These are phyloP conservation scores for Melanargia galathea DNA, from an alignment of 2,888 invertebrate genomes.

Conservation along the genomic window DNA sequence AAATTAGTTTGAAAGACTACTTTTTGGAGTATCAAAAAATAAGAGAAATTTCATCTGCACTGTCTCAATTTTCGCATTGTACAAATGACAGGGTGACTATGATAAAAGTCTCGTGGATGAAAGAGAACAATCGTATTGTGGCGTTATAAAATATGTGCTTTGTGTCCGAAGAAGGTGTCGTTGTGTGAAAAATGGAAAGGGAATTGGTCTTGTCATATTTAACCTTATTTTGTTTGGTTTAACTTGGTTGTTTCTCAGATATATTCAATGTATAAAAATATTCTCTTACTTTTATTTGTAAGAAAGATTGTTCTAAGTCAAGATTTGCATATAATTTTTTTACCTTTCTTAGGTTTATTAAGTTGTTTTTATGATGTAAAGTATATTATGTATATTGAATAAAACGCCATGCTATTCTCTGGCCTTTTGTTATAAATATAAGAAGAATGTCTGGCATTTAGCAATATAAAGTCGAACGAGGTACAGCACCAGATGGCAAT, in stretches of 20 bases:
- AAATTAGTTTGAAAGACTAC: neutral
- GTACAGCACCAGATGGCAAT: constrained; percentile 13
- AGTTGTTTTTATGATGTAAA: neutral
- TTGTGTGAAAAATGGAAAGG: constrained; percentile 78
- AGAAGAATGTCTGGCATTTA: constrained; percentile 14
- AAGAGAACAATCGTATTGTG: constrained; percentile 79
- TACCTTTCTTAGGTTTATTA: neutral
- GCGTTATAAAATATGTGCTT: constrained; percentile 76
- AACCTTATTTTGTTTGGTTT: constrained; percentile 39
- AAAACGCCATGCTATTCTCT: neutral
- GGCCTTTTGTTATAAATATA: neutral
- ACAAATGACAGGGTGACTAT: constrained; percentile 73
- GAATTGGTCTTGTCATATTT: constrained; percentile 74
- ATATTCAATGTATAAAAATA: constrained; percentile 2
- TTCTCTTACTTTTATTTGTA: neutral
- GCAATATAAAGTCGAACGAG: constrained; percentile 8
- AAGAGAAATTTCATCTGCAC: constrained; percentile 21
- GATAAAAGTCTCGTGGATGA: constrained; percentile 72
- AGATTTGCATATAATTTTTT: constrained; percentile 1
- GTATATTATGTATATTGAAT: too few relatives aligned
- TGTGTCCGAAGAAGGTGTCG: constrained; percentile 70
- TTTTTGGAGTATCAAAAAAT: neutral
- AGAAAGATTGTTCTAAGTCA: neutral
- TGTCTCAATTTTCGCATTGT: constrained; percentile 73
- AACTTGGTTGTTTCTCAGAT: constrained; percentile 13